Conservation (phyloP, 2,888 invertebrate genomes). For the Pollenia griseotomentosa region DNA sequence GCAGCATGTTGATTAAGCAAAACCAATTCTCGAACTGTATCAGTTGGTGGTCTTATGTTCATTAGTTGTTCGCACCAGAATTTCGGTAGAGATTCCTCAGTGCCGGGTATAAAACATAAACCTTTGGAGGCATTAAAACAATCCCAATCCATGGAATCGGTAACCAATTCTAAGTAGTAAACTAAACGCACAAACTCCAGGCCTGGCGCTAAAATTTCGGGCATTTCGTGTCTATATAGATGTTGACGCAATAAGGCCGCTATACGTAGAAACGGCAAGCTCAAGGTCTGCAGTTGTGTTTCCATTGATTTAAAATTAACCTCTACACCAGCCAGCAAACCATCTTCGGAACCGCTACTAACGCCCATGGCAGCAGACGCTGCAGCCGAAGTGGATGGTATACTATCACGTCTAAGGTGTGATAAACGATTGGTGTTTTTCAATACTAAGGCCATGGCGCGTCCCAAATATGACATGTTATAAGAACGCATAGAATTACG, state of each 20-base stretch:
- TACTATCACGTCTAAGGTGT: slow-evolving; percentile 82
- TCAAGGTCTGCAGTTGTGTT: slow-evolving; percentile 89
- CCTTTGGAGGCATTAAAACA: slow-evolving; percentile 88
- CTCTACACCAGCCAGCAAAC: slow-evolving; percentile 73
- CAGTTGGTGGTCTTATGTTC: slow-evolving; percentile 84
- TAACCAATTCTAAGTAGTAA: slow-evolving; percentile 91
- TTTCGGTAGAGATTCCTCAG: slow-evolving; percentile 85
- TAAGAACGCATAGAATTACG: slow-evolving; percentile 74
- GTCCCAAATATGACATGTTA: slow-evolving; percentile 79
- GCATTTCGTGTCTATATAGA: slow-evolving; percentile 91
- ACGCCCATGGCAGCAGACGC: slow-evolving; percentile 70
- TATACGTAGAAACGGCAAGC: slow-evolving; percentile 93
- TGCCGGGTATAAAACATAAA: slow-evolving; percentile 86
- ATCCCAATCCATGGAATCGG: slow-evolving; percentile 88
- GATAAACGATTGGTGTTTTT: slow-evolving; percentile 81
- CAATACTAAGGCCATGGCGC: slow-evolving; percentile 83
- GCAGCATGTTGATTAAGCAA: slow-evolving; percentile 89
- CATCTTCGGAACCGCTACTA: slow-evolving; percentile 31
- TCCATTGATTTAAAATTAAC: slow-evolving; percentile 83
- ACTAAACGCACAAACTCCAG: slow-evolving; percentile 92
- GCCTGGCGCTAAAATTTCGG: slow-evolving; percentile 87
- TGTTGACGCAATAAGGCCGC: slow-evolving; percentile 93
- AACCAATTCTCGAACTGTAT: slow-evolving; percentile 87
- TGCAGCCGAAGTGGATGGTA: slow-evolving; percentile 78
- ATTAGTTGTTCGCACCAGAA: slow-evolving; percentile 90